Conservation (phyloP, 1,140 invertebrate genomes). For the Eriosoma lanigerum region DNA sequence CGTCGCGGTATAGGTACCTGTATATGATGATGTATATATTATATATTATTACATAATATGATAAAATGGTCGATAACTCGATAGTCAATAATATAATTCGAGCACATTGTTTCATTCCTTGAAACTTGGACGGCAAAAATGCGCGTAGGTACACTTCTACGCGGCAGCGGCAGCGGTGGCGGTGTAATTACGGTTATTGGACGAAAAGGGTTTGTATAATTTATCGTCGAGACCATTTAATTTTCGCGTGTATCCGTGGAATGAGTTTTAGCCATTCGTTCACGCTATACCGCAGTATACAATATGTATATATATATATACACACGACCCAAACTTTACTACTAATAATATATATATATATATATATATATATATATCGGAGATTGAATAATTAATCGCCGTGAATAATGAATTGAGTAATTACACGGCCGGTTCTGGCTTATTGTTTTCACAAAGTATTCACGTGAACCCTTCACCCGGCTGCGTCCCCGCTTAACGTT, state of each 20-base stretch:
- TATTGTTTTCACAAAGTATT: conserved; percentile 38
- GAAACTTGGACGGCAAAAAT: conserved; percentile 1
- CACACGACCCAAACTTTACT: background rate
- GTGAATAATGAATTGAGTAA: conserved; percentile 51
- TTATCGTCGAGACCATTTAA: conserved; percentile 33
- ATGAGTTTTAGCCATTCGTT: conserved; percentile 43
- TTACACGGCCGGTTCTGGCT: conserved; percentile 22
- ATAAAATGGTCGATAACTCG: too few species aligned
- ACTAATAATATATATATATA: background rate
- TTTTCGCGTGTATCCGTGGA: conserved; percentile 36
- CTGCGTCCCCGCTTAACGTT: background rate
- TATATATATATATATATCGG: background rate
- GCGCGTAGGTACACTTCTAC: background rate
- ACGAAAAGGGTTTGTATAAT: conserved; percentile 37
- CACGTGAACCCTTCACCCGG: background rate
- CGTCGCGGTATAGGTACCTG: background rate
- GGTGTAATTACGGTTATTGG: conserved; percentile 40
- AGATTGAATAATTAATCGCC: conserved; percentile 46
- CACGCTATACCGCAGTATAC: background rate
- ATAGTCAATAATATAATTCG: too few species aligned
- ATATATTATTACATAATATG: too few species aligned
- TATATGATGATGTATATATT: too few species aligned
- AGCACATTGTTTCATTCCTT: background rate
- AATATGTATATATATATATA: background rate
- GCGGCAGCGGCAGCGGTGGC: background rate